These are phyloP conservation scores for Petrolisthes cinctipes DNA, from an alignment of 2,888 invertebrate species.

Conservation along the genomic window DNA sequence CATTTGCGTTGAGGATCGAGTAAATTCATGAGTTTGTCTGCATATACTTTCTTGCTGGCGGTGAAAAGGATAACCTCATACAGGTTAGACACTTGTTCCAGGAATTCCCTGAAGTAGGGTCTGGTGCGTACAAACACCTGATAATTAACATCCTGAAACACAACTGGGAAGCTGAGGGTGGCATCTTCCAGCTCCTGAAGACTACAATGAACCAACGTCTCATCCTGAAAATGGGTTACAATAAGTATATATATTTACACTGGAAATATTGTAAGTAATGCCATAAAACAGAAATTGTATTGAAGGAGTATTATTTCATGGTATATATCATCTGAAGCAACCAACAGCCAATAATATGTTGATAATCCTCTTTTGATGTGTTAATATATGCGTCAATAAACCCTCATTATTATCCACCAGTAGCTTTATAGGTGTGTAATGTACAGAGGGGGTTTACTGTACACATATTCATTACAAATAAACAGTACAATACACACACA, in stretches of 20 bases:
- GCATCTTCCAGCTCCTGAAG: conserved; percentile 91
- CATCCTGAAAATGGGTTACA: conserved; percentile 77
- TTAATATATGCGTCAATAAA: conserved; percentile 47
- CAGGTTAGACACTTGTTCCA: conserved; percentile 85
- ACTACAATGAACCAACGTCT: conserved; percentile 95
- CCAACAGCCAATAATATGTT: not conserved
- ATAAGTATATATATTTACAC: not conserved
- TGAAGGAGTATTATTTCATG: no score
- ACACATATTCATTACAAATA: no score
- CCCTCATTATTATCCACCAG: not conserved
- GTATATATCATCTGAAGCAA: not conserved
- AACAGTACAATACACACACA: no score
- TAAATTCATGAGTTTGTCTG: conserved; percentile 90
- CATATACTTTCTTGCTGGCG: conserved; percentile 94
- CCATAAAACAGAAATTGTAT: not conserved
- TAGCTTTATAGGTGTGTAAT: conserved; percentile 37
- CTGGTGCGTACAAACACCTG: conserved; percentile 86
- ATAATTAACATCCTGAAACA: conserved; percentile 91
- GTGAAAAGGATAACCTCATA: conserved; percentile 97
- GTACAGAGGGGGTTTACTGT: no score
- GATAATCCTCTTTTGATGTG: conserved; percentile 2
- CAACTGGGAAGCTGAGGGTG: conserved; percentile 92
- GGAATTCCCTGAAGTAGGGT: conserved; percentile 91
- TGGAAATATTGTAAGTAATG: not conserved
- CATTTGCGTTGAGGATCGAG: conserved; percentile 89